phyloP scores from a whole-genome alignment of 2,888 invertebrate species.

The Drosophila phalerata region DNA sequence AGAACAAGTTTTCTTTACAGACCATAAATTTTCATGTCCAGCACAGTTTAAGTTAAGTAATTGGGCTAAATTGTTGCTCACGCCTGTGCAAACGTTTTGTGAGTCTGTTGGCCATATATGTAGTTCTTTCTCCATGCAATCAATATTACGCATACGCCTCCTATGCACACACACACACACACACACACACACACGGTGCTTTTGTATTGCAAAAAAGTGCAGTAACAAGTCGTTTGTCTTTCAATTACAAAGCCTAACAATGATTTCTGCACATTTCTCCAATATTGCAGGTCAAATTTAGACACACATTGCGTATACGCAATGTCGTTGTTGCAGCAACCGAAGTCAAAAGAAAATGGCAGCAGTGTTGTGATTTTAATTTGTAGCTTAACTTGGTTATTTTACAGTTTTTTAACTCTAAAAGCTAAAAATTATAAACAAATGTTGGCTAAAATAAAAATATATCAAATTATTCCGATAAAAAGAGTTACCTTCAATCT shows the following conservation, averaged over 20 bases:
- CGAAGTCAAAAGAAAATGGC: constrained; percentile 1
- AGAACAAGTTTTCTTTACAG: constrained; percentile 10
- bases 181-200: background rate
- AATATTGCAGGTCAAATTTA: constrained; percentile 9
- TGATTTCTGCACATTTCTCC: constrained; percentile 4
- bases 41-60: constrained; percentile 37
- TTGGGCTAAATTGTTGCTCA: constrained; percentile 38
- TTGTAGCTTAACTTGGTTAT: background rate
- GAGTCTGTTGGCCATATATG: background rate
- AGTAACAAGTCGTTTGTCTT: constrained; percentile 44
- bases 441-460: too few relatives aligned
- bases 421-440: too few relatives aligned
- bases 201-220: constrained; percentile 9
- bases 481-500: too few relatives aligned
- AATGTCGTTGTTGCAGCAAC: background rate
- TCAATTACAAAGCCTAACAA: constrained; percentile 36
- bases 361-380: background rate
- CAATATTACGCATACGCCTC: constrained; percentile 57
- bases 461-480: too few relatives aligned
- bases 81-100: constrained; percentile 23
- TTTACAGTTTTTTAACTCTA: too few relatives aligned
- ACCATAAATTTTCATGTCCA: constrained; percentile 29
- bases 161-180: constrained; percentile 4
- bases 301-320: constrained; percentile 36
- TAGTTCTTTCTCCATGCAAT: constrained; percentile 28